Percentiles rank a stretch among this genome's conserved stretches.
These are phyloP conservation scores for Ctenodactylus gundi DNA, from an alignment of 2,113 vertebrate genomes.

Conservation along the genomic window DNA sequence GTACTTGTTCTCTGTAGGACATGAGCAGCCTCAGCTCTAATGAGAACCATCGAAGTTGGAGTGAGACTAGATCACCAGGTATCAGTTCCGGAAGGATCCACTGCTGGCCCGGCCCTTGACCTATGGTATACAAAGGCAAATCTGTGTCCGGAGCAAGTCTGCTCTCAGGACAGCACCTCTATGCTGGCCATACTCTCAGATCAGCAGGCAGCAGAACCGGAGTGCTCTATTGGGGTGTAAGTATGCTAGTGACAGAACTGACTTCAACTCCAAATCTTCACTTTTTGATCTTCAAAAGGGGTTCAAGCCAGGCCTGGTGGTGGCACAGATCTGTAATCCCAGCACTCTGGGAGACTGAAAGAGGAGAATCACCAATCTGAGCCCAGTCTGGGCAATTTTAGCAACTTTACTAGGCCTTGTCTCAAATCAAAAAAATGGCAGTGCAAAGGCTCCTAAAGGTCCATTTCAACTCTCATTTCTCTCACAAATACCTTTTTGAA, in stretches of 20 bases:
- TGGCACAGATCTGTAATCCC: too few relatives aligned
- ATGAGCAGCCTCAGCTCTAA: rapidly evolving
- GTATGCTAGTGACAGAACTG: not conserved
- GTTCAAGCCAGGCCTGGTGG: too few relatives aligned
- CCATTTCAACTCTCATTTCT: too few relatives aligned
- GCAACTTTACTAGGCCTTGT: too few relatives aligned
- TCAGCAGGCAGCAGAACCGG: too few relatives aligned
- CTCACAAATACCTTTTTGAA: not conserved
- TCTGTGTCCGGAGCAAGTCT: not conserved
- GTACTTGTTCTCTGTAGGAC: not conserved
- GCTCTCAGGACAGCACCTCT: not conserved
- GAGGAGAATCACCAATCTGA: too few relatives aligned
- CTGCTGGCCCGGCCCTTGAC: not conserved
- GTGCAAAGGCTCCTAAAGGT: too few relatives aligned
- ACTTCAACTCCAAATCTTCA: not conserved
- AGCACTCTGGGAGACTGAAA: too few relatives aligned
- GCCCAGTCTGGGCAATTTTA: too few relatives aligned
- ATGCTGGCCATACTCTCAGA: not conserved
- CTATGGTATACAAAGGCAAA: rapidly evolving
- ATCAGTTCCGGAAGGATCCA: not conserved
- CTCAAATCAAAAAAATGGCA: too few relatives aligned
- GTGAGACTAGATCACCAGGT: not conserved
- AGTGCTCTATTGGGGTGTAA: too few relatives aligned
- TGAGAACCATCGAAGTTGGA: not conserved
- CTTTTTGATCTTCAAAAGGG: not conserved